Evolutionary conservation across 2,888 invertebrate genomes (phyloP).

Genomic region (Podotricha telesiphe): DNA sequence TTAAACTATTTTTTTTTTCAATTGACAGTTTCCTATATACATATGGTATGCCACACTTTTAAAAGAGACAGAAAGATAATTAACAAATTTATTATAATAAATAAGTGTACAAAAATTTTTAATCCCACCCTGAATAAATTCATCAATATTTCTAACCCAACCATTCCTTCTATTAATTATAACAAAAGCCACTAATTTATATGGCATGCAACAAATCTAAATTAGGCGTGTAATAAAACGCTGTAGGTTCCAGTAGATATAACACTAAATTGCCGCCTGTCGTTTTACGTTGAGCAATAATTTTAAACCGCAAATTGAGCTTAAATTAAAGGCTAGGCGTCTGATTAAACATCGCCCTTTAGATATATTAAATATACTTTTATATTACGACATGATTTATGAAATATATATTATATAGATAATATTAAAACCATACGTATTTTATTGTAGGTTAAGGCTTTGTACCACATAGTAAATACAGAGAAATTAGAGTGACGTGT

Average conservation of each 20-base stretch:
- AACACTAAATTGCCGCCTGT: slow-evolving; percentile 48
- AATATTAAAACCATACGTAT: too few relatives aligned
- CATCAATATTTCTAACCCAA: neutral
- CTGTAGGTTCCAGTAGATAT: slow-evolving; percentile 38
- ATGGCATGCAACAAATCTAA: slow-evolving; percentile 32
- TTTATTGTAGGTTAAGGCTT: too few relatives aligned
- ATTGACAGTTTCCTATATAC: too few relatives aligned
- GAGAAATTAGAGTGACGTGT: too few relatives aligned
- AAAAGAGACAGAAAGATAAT: too few relatives aligned
- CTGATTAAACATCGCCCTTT: slow-evolving; percentile 42
- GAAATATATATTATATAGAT: neutral
- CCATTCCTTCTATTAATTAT: neutral
- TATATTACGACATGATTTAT: slow-evolving; percentile 1
- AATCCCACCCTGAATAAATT: too few relatives aligned
- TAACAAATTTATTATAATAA: too few relatives aligned
- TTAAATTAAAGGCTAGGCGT: slow-evolving; percentile 47
- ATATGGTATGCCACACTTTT: too few relatives aligned
- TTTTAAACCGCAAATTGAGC: slow-evolving; percentile 46
- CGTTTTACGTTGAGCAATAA: slow-evolving; percentile 48
- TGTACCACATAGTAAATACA: too few relatives aligned
- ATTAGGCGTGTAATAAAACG: slow-evolving; percentile 36
- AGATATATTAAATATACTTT: slow-evolving; percentile 23
- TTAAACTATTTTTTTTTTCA: too few relatives aligned
- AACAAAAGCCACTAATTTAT: slow-evolving; percentile 30
- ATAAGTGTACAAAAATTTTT: too few relatives aligned